Conservation (phyloP, 2,113 vertebrate genomes). For the Halcyon senegalensis region DNA sequence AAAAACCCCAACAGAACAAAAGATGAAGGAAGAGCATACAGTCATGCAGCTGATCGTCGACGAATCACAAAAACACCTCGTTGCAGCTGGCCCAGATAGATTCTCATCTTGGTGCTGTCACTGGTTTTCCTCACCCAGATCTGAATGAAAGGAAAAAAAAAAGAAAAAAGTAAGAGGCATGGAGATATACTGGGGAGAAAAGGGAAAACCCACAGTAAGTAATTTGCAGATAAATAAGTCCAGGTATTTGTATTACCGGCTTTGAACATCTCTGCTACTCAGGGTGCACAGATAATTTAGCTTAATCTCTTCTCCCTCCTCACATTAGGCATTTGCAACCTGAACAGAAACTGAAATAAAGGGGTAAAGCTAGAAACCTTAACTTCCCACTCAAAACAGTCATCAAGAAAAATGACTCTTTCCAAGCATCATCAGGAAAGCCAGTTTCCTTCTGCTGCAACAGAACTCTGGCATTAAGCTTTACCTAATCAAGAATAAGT, state of each 20-base stretch:
- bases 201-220: background rate
- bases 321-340: background rate
- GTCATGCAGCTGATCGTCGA: slow-evolving; percentile 91
- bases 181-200: background rate
- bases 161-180: background rate
- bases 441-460: background rate
- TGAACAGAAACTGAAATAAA: background rate
- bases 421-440: background rate
- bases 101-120: slow-evolving; percentile 98
- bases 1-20: background rate
- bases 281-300: background rate
- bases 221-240: background rate
- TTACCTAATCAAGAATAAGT: slow-evolving; percentile 42
- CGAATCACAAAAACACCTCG: slow-evolving; percentile 95
- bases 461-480: background rate
- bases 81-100: slow-evolving; percentile 97
- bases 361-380: background rate
- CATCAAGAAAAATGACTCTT: background rate
- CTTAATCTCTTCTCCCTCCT: background rate
- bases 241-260: background rate
- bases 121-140: slow-evolving; percentile 99
- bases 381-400: background rate
- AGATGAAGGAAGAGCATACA: background rate
- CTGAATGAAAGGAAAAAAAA: slow-evolving; percentile 63
- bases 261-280: background rate